Base-by-base conservation (phyloP, 2,113 vertebrate species). In the Erythrolamprus reginae region DNA sequence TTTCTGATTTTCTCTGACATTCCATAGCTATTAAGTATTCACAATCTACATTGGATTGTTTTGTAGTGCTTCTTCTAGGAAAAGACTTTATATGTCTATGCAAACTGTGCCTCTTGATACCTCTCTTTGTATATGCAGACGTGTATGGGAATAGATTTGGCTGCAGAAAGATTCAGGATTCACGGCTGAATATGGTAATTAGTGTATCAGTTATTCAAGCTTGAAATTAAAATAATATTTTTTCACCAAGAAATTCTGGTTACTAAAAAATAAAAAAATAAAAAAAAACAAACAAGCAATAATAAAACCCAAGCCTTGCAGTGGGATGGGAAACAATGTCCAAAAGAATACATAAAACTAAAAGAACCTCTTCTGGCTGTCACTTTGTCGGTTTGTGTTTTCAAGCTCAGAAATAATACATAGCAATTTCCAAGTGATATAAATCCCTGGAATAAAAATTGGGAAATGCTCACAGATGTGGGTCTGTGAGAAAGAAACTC, bases 381-480 rank as follows among this genome's bases (percentile, higher is more conserved):
- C 13, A 96, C 90, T 92, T 96, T 89, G 95, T 95, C 96, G 95
- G 93, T 95, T 94, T 95, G 95, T 61, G 52, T 82, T 24, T 86
- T 93, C 88, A 94, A 90, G 88, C 82, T 45, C 83, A 10, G 21
- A 26, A 65, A 90, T 92, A 93, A 93, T 89, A 47, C 90, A 91
- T 26, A 87, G 9, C 58, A 89, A 93, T 94, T 94, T 50, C 92
- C 23, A 84, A 55, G 82, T 88, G 95, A 93, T 90, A 94, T 93
- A 84, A 92, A 89, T 91, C 3, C 91, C 93, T 86, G 89, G 93
- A 84, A 94, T 94, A 92, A 94, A 92, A 95, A 95, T 86, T 47
- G 61, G 92, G 58, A 70, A 65, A 51, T 33, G 55, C 58, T 91
- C 83, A 51, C 0, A 0, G 82, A 91, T 91, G 33, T 50, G 28